phyloP scores from a whole-genome alignment of 2,797 vertebrate genomes.

The Menidia menidia region DNA sequence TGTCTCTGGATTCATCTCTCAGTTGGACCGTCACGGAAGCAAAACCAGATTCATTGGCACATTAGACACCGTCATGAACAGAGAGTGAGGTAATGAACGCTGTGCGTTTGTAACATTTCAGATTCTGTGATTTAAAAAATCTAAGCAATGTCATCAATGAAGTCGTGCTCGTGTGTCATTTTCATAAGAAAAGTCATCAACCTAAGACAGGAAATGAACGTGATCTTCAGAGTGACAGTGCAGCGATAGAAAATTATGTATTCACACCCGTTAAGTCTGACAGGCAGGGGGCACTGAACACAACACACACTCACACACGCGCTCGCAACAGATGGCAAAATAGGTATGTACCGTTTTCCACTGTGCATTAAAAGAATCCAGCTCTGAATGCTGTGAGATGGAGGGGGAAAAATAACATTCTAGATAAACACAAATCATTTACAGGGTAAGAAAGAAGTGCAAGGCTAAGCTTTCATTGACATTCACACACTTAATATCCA shows the following conservation, averaged over 20 bases:
- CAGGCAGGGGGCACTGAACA: slow-evolving; percentile 41
- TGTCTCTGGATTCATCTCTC: slow-evolving; percentile 39
- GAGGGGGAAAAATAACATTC: slow-evolving; percentile 33
- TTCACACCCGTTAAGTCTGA: slow-evolving; percentile 44
- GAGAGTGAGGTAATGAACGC: slow-evolving; percentile 54
- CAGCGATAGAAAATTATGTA: slow-evolving; percentile 47
- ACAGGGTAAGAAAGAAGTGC: slow-evolving; percentile 70
- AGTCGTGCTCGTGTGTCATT: slow-evolving; percentile 37
- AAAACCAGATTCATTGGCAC: slow-evolving; percentile 79
- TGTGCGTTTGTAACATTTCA: slow-evolving; percentile 56
- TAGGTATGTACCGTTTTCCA: slow-evolving; percentile 33
- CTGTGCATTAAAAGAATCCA: slow-evolving; percentile 26
- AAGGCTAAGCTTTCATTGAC: slow-evolving; percentile 70
- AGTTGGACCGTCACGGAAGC: slow-evolving; percentile 70
- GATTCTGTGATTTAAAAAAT: slow-evolving; percentile 44
- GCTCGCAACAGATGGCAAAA: slow-evolving; percentile 37
- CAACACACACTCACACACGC: slow-evolving; percentile 27
- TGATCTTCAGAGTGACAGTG: slow-evolving; percentile 40
- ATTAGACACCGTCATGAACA: slow-evolving; percentile 65
- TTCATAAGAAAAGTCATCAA: slow-evolving; percentile 42
- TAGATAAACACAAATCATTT: slow-evolving; percentile 59
- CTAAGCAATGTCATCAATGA: slow-evolving; percentile 51
- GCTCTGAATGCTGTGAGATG: slow-evolving; percentile 26
- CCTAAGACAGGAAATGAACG: slow-evolving; percentile 29
- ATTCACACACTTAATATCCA: slow-evolving; percentile 74